phyloP scores from a whole-genome alignment of 2,113 vertebrate genomes.

The Mionectes macconnelli region DNA sequence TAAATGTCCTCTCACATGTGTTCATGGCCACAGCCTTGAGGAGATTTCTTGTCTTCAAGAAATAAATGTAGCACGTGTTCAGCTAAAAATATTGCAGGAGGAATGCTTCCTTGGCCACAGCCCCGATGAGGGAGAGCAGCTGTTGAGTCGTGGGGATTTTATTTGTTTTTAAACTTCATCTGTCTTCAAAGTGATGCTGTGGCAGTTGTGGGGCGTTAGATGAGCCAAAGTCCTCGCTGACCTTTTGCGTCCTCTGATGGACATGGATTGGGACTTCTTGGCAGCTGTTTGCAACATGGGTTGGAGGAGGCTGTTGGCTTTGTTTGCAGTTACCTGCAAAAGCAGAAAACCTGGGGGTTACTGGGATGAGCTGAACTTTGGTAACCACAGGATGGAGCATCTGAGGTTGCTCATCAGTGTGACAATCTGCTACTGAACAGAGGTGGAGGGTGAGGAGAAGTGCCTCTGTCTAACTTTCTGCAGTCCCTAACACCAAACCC shows the following conservation, averaged over 20 bases:
- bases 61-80: background rate
- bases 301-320: background rate
- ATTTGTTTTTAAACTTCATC: constrained; percentile 46
- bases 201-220: rapidly evolving
- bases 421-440: background rate
- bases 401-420: background rate
- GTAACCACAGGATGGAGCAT: background rate
- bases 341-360: background rate
- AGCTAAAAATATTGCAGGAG: constrained; percentile 54
- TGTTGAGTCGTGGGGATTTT: background rate
- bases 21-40: background rate
- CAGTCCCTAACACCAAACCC: background rate
- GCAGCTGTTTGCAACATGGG: rapidly evolving
- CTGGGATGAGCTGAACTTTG: background rate
- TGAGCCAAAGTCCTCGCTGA: background rate
- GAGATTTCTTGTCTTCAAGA: constrained; percentile 34
- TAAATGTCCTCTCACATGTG: background rate
- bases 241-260: background rate
- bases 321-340: background rate
- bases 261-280: background rate
- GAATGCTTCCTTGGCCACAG: constrained; percentile 51
- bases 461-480: background rate
- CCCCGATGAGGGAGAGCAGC: background rate
- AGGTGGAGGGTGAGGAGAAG: background rate
- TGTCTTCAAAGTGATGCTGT: constrained; percentile 21